A percentile compares a stretch with the other conserved stretches of the same genome.
phyloP scores from a whole-genome alignment of 2,888 invertebrate genomes.

The Gymnoscelis rufifasciata region DNA sequence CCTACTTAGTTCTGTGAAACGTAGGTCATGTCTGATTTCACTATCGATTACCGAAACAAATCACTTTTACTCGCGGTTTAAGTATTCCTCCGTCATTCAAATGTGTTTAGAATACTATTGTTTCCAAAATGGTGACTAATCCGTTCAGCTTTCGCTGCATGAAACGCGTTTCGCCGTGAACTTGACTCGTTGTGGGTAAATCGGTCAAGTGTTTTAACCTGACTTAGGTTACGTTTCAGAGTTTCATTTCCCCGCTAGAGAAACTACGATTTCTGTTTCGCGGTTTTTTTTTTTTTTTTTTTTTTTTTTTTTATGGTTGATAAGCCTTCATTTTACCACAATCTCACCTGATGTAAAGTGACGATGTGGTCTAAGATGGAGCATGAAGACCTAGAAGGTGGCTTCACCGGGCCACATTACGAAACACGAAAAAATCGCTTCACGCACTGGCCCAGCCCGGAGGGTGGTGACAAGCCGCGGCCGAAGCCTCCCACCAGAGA shows the following conservation, averaged over 20 bases:
- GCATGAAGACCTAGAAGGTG: no score
- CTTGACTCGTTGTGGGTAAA: conserved; percentile 28
- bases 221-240: conserved; percentile 8
- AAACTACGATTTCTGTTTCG: not conserved
- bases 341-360: no score
- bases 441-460: no score
- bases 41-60: conserved; percentile 11
- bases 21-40: conserved; percentile 5
- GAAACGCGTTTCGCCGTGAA: conserved; percentile 24
- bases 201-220: conserved; percentile 27
- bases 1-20: conserved; percentile 1
- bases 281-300: not conserved
- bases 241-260: not conserved
- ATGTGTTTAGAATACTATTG: conserved; percentile 18
- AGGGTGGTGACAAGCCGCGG: no score
- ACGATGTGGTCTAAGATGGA: no score
- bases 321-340: no score
- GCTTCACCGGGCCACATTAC: no score
- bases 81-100: conserved; percentile 15
- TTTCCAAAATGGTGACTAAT: conserved; percentile 23
- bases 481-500: no score
- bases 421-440: no score
- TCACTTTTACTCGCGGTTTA: conserved; percentile 18
- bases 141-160: conserved; percentile 29
- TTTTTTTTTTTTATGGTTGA: no score